Evolutionary conservation across 1,140 invertebrate species (phyloP).

Genomic region (Wiebesia pumilae): DNA sequence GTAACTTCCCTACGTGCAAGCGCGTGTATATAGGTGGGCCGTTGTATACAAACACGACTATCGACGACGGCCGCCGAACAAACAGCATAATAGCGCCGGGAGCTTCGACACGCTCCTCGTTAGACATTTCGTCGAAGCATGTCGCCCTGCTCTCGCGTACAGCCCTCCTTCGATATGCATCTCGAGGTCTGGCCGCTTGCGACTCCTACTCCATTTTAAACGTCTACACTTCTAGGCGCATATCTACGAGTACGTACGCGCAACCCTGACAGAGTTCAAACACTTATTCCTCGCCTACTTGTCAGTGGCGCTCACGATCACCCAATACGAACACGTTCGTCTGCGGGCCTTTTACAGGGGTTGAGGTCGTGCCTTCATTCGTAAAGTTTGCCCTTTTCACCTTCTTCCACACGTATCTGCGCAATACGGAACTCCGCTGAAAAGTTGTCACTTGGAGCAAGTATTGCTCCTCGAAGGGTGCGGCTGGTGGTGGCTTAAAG

Average conservation of each 20-base stretch:
- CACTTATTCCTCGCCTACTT: not conserved
- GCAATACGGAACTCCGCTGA: too few relatives aligned
- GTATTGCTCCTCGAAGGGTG: too few relatives aligned
- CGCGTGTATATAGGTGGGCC: not conserved
- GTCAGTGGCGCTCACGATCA: too few relatives aligned
- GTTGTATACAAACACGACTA: constrained; percentile 25
- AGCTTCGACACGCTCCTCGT: constrained; percentile 60
- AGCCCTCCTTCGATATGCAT: constrained; percentile 55
- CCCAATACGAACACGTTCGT: too few relatives aligned
- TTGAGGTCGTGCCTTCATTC: too few relatives aligned
- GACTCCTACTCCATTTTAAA: not conserved
- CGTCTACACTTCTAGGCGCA: not conserved
- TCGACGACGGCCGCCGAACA: constrained; percentile 11
- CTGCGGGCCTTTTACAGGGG: too few relatives aligned
- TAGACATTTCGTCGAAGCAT: constrained; percentile 63
- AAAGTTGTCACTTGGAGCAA: too few relatives aligned
- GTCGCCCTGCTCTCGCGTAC: constrained; percentile 35
- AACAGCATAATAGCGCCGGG: constrained; percentile 42
- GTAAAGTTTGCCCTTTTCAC: too few relatives aligned
- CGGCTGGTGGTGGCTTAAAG: too few relatives aligned
- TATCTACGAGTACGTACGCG: not conserved
- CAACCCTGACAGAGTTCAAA: not conserved
- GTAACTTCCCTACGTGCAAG: not conserved
- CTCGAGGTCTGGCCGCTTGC: constrained; percentile 33
- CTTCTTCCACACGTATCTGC: too few relatives aligned